These are phyloP conservation scores for Pseudomyrmex cubaensis DNA, from an alignment of 1,140 invertebrate species.

Conservation along the genomic window DNA sequence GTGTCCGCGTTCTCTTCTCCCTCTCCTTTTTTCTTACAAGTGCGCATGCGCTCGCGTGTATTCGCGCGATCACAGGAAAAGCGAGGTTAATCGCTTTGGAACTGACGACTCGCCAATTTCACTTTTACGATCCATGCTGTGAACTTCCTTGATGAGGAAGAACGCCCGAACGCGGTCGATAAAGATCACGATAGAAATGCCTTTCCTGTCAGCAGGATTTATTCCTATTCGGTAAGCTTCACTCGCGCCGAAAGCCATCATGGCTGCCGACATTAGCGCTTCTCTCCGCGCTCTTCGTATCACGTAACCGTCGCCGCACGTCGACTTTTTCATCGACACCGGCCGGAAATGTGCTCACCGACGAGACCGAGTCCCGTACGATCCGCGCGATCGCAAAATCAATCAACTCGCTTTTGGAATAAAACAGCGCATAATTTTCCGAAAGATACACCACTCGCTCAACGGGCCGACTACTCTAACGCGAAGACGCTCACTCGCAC, in stretches of 20 bases:
- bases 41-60: neutral
- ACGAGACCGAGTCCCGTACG: neutral
- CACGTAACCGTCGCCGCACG: slow-evolving; percentile 6
- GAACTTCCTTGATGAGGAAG: neutral
- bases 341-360: neutral
- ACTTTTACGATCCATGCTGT: neutral
- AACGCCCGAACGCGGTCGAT: neutral
- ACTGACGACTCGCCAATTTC: neutral
- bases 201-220: slow-evolving; percentile 7
- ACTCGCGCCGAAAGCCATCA: slow-evolving; percentile 66
- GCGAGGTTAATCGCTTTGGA: neutral
- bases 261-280: slow-evolving; percentile 68
- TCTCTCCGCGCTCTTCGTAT: slow-evolving; percentile 8
- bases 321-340: slow-evolving; percentile 9
- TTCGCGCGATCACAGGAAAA: neutral
- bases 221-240: slow-evolving; percentile 53
- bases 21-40: neutral
- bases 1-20: slow-evolving; percentile 37
- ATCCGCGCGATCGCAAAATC: slow-evolving; percentile 9
- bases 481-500: slow-evolving; percentile 14
- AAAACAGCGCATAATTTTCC: neutral
- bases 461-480: neutral
- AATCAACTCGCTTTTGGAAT: neutral
- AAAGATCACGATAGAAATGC: no score
- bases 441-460: neutral